A percentile compares a stretch with the other conserved stretches of the same genome.
These are phyloP conservation scores for Crocallis elinguaria DNA, from an alignment of 2,888 invertebrate species.

Conservation along the genomic window DNA sequence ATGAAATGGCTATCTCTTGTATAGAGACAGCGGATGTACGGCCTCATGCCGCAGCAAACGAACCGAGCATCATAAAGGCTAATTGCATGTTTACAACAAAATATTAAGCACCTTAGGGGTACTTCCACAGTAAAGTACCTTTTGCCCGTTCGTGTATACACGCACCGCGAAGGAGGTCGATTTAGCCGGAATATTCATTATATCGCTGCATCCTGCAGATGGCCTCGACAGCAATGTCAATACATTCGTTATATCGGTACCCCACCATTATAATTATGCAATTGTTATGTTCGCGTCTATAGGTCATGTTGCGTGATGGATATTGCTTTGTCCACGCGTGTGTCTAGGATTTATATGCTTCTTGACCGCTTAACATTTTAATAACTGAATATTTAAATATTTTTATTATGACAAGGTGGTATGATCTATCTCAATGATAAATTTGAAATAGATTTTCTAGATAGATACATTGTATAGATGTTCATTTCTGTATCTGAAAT, in stretches of 20 bases:
- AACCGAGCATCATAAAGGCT: conserved; percentile 1
- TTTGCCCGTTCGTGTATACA: conserved; percentile 45
- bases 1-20: too few species aligned
- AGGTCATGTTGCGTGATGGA: conserved; percentile 13
- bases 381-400: too few species aligned
- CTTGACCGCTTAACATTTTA: too few species aligned
- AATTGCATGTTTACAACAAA: conserved; percentile 25
- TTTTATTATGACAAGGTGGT: too few species aligned
- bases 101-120: neutral
- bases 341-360: neutral
- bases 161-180: conserved; percentile 48
- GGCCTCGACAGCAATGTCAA: conserved; percentile 39
- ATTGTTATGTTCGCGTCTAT: conserved; percentile 13
- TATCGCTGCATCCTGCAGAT: conserved; percentile 45
- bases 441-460: too few species aligned
- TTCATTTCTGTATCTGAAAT: too few species aligned
- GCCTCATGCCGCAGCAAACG: neutral
- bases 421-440: too few species aligned
- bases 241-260: conserved; percentile 16
- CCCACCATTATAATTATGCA: conserved; percentile 9
- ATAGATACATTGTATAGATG: too few species aligned
- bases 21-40: too few species aligned
- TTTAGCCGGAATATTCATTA: conserved; percentile 42
- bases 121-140: conserved; percentile 22
- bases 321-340: neutral